Conservation (phyloP, 2,113 vertebrate species). For the Toxotes jaculatrix region DNA sequence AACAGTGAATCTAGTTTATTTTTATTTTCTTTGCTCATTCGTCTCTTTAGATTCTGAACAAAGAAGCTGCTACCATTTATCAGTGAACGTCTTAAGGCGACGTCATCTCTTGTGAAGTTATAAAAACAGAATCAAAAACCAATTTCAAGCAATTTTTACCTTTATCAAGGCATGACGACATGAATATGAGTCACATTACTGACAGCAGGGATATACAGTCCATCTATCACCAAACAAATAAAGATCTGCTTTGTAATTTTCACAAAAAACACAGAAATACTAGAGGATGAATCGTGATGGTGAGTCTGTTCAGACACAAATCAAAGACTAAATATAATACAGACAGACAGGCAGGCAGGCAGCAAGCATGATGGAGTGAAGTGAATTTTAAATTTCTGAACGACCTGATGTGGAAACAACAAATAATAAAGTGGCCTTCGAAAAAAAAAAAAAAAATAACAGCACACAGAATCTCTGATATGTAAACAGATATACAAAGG, state of each 20-base stretch:
- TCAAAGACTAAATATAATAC: slow-evolving; percentile 41
- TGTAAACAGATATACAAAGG: slow-evolving; percentile 42
- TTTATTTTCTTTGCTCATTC: neutral
- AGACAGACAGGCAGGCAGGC: slow-evolving; percentile 36
- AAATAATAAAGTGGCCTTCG: slow-evolving; percentile 65
- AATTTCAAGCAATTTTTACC: slow-evolving; percentile 35
- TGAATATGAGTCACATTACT: slow-evolving; percentile 45
- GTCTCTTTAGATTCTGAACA: neutral
- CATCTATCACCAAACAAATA: slow-evolving; percentile 53
- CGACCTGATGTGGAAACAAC: slow-evolving; percentile 41
- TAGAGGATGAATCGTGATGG: neutral
- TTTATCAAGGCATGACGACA: slow-evolving; percentile 59
- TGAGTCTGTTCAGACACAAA: slow-evolving; percentile 16
- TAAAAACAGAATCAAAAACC: neutral
- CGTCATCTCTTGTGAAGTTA: neutral
- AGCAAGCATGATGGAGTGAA: slow-evolving; percentile 31
- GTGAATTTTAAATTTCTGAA: slow-evolving; percentile 24
- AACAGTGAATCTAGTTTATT: too few species aligned
- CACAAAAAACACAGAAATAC: slow-evolving; percentile 7
- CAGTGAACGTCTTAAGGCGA: neutral
- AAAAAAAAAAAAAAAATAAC: slow-evolving; percentile 38
- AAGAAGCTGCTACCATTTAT: too few species aligned
- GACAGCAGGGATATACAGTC: slow-evolving; percentile 31
- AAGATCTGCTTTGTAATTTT: slow-evolving; percentile 19
- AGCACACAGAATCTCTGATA: slow-evolving; percentile 62